Conservation (phyloP, 2,797 vertebrate genomes). For the Alosa sapidissima region DNA sequence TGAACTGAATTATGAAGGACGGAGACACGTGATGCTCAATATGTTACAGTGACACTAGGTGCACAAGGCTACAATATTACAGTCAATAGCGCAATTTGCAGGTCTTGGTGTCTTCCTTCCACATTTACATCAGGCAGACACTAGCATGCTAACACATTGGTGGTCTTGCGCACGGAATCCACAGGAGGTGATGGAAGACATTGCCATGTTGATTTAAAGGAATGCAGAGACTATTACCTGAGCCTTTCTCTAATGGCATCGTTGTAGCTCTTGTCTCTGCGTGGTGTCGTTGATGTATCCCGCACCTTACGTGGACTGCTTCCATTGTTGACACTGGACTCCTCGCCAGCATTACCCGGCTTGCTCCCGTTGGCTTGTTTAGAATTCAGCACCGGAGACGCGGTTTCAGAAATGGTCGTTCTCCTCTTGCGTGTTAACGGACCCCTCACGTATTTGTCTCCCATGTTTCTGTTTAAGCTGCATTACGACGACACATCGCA, state of each 20-base stretch:
- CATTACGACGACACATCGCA: slow-evolving; percentile 26
- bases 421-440: slow-evolving; percentile 67
- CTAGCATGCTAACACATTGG: slow-evolving; percentile 6
- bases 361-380: slow-evolving; percentile 66
- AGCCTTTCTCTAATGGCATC: slow-evolving; percentile 63
- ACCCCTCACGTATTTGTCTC: slow-evolving; percentile 67
- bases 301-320: slow-evolving; percentile 41
- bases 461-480: slow-evolving; percentile 61
- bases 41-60: background rate
- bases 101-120: background rate
- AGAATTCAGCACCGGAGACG: slow-evolving; percentile 21
- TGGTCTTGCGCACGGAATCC: background rate
- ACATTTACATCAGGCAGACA: background rate
- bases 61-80: background rate
- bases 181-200: background rate
- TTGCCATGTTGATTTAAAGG: background rate
- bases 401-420: slow-evolving; percentile 63
- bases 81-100: background rate
- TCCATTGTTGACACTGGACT: slow-evolving; percentile 30
- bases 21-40: background rate
- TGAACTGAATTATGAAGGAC: background rate
- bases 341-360: slow-evolving; percentile 50
- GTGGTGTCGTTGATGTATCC: slow-evolving; percentile 45
- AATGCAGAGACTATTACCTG: slow-evolving; percentile 59
- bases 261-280: slow-evolving; percentile 56